Evolutionary conservation across 2,797 vertebrate species (phyloP), one percentile per base, ranked within the genome.

Genomic region (Florisuga fusca): DNA sequence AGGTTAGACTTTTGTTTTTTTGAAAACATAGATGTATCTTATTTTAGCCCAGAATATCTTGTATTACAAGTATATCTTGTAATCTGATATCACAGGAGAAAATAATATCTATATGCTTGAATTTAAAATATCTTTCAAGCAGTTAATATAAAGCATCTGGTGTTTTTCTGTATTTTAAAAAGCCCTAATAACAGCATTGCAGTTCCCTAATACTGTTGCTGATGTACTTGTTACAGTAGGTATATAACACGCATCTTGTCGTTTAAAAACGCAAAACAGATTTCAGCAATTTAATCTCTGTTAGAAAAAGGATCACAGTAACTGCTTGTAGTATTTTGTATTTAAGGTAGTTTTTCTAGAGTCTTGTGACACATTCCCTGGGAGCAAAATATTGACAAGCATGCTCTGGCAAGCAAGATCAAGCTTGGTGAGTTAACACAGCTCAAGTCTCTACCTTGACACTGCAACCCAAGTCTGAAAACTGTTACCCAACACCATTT

Each of bases 241-340:
- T 97, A 51, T 92, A 88, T 93, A 95, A 54, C 94, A 95, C 79
- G 75, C 67, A 29, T 90, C 93, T 91, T 82, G 85, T 87, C 62
- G 38, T 96, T 96, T 97, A 77, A 96, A 97, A 96, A 95, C 94
- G 95, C 63, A 89, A 93, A 97, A 94, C 69, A 92, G 92, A 96
- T 96, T 96, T 92, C 95, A 94, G 71, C 93, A 95, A 80, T 97
- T 96, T 98, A 98, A 98, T 98, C 97, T 98, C 92, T 93, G 94
- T 98, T 98, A 97, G 96, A 76, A 98, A 98, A 97, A 98, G 93
- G 93, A 98, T 98, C 98, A 97, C 98, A 98, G 96, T 95, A 94
- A 94, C 94, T 95, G 83, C 94, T 97, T 97, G 21, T 81, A 95
- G 93, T 96, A 96, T 97, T 98, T 97, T 93, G 90, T 97, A 84